Conservation (phyloP, 1,140 invertebrate genomes). For the Drosophila leontia region DNA sequence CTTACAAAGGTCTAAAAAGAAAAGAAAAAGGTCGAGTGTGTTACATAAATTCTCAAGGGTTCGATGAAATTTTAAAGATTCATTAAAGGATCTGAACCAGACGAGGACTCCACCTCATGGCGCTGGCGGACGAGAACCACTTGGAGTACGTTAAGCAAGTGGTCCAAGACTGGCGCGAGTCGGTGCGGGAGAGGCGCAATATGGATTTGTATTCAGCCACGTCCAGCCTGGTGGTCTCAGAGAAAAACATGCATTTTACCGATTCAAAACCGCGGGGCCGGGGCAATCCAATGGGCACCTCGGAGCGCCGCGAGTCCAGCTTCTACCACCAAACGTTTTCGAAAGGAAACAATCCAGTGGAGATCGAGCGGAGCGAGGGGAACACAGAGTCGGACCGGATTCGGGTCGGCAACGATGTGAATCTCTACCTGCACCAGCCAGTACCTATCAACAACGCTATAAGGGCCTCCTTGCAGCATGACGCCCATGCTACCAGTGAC, state of each 20-base stretch:
- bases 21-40: conserved; percentile 1
- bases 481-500: neutral
- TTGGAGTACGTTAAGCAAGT: conserved; percentile 12
- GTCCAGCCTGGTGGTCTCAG: neutral
- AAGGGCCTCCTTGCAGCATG: neutral
- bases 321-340: conserved; percentile 15
- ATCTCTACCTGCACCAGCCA: conserved; percentile 4
- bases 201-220: neutral
- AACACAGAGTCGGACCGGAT: neutral
- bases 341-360: neutral
- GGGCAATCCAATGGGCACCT: neutral
- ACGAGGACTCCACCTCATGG: neutral
- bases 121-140: conserved; percentile 14
- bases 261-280: neutral
- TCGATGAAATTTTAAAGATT: neutral
- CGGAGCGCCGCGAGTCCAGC: neutral
- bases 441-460: neutral
- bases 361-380: neutral
- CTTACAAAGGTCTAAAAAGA: neutral
- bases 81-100: too few species aligned
- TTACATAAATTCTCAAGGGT: neutral
- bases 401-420: neutral
- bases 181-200: conserved; percentile 5
- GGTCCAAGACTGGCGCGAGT: conserved; percentile 20
- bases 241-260: neutral